Evolutionary conservation across 23 tunicate species (phyloP).

Genomic region (Oikopleura dioica): DNA sequence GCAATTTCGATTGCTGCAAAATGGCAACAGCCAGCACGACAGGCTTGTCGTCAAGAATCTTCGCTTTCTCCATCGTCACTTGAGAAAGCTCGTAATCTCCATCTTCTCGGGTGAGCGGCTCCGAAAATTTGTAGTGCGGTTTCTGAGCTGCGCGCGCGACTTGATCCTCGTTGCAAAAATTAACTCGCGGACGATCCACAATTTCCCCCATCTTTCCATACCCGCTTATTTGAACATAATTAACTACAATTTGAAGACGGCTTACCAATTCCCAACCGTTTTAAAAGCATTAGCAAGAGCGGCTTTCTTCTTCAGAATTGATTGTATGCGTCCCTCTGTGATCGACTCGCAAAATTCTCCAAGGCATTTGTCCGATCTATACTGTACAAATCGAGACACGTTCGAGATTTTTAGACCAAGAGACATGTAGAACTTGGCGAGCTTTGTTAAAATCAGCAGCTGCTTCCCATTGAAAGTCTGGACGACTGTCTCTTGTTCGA

Average conservation of each 20-base stretch:
- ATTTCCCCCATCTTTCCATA: constrained; percentile 10
- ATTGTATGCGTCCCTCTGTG: neutral
- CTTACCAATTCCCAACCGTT: neutral
- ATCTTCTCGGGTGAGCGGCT: neutral
- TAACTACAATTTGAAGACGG: neutral
- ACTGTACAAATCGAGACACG: neutral
- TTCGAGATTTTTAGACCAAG: neutral
- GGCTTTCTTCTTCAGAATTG: neutral
- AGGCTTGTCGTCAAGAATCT: neutral
- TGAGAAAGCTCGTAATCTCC: neutral
- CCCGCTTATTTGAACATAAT: neutral
- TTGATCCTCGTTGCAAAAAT: too few species aligned
- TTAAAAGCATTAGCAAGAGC: neutral
- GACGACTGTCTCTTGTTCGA: neutral
- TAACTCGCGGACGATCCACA: neutral
- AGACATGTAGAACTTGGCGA: neutral
- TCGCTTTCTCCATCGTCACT: neutral
- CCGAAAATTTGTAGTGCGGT: neutral
- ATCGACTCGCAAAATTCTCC: neutral
- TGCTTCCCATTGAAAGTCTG: neutral
- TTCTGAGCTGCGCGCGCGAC: neutral
- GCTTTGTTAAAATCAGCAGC: neutral
- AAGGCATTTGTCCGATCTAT: neutral
- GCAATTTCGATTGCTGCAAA: neutral
- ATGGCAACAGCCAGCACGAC: neutral